Conservation (phyloP, 2,888 invertebrate genomes). For the Chaitophorus viminalis region DNA sequence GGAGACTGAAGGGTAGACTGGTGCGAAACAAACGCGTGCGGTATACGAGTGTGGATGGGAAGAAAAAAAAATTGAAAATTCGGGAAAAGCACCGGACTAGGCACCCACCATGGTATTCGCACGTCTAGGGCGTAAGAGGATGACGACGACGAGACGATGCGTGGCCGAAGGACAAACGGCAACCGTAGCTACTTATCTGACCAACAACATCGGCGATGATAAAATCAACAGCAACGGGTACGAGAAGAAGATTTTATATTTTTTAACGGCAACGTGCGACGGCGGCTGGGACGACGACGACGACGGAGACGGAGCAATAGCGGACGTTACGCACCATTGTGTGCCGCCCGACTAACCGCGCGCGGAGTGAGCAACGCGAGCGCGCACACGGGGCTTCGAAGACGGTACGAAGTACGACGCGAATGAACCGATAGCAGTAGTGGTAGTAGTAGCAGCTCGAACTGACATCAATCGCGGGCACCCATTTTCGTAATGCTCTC, state of each 20-base stretch:
- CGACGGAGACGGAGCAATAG: not conserved
- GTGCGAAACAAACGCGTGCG: no score
- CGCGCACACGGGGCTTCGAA: not conserved
- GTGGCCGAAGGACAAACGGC: not conserved
- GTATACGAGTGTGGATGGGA: not conserved
- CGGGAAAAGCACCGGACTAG: not conserved
- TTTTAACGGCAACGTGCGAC: no score
- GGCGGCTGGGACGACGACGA: not conserved
- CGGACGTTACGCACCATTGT: slow-evolving; percentile 13
- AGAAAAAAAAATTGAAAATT: not conserved
- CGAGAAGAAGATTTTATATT: no score
- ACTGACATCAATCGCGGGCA: slow-evolving; percentile 31
- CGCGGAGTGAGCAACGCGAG: not conserved
- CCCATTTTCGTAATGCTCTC: slow-evolving; percentile 44
- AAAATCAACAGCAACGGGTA: no score
- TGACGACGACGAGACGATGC: no score
- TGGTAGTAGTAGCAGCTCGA: no score
- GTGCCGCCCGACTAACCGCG: slow-evolving; percentile 8
- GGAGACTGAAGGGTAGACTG: no score
- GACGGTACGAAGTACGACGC: slow-evolving; percentile 25
- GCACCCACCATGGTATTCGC: not conserved
- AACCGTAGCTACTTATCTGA: not conserved
- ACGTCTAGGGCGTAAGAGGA: not conserved
- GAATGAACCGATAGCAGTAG: slow-evolving; percentile 17
- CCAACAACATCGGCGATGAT: not conserved